These are phyloP conservation scores for Genyomyrus donnyi DNA, from an alignment of 2,113 vertebrate genomes.

Conservation along the genomic window DNA sequence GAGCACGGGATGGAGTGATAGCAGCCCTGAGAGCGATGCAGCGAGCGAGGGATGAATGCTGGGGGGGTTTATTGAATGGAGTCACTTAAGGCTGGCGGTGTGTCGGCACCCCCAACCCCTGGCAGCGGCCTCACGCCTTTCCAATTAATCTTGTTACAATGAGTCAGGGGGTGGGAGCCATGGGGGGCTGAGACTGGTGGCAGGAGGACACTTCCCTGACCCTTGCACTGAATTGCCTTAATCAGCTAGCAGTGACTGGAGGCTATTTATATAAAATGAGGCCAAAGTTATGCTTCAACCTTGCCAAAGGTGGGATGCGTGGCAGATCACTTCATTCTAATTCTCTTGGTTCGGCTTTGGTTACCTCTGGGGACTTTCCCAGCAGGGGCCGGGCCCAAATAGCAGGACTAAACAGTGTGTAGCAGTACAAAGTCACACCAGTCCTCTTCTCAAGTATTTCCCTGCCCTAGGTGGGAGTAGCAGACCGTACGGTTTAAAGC, in stretches of 20 bases:
- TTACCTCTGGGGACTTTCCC: background rate
- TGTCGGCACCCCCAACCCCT: background rate
- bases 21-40: background rate
- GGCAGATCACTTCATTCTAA: background rate
- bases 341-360: background rate
- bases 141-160: conserved; percentile 23
- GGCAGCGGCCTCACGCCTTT: background rate
- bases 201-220: background rate
- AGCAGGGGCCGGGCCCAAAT: no score
- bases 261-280: background rate
- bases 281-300: background rate
- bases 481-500: background rate
- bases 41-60: background rate
- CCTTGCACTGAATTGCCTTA: background rate
- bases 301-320: background rate
- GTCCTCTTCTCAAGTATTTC: background rate
- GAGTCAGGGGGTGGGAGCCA: background rate
- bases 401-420: background rate
- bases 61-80: conserved; percentile 10
- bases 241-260: background rate
- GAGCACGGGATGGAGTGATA: background rate
- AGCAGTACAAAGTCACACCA: background rate
- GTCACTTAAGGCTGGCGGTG: conserved; percentile 13
- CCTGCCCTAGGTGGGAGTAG: background rate
- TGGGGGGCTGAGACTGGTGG: background rate